These are phyloP conservation scores for Oscheius myriophilus DNA, from an alignment of 2,888 invertebrate species.

Conservation along the genomic window DNA sequence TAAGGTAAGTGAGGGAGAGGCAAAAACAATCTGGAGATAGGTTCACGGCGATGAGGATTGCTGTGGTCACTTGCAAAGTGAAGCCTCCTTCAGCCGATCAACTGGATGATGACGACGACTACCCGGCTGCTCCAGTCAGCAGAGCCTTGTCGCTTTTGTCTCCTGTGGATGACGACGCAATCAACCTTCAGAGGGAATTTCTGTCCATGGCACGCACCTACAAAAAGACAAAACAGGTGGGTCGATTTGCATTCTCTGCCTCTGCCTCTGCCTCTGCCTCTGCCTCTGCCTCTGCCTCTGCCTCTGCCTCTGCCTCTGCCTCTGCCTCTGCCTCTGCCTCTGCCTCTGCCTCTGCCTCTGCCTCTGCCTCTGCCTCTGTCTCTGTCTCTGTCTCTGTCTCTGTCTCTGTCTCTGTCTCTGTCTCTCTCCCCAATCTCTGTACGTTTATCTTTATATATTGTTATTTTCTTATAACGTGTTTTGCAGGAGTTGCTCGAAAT, in stretches of 20 bases:
- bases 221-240: constrained; percentile 60
- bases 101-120: constrained; percentile 32
- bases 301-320: neutral
- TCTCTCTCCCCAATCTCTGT: too few relatives aligned
- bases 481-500: constrained; percentile 19
- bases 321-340: too few relatives aligned
- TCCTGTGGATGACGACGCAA: constrained; percentile 62
- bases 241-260: neutral
- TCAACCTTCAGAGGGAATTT: constrained; percentile 63
- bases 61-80: constrained; percentile 69
- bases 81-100: constrained; percentile 65
- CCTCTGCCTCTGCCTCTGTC: neutral
- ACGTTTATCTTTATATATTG: too few relatives aligned
- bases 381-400: too few relatives aligned
- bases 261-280: too few relatives aligned
- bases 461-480: neutral
- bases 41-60: constrained; percentile 69
- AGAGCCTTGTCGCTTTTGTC: constrained; percentile 28
- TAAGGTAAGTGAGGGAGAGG: constrained; percentile 37
- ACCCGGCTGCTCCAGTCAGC: neutral
- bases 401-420: neutral
- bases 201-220: constrained; percentile 63
- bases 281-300: neutral
- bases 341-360: neutral
- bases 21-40: constrained; percentile 10